Percentiles rank a stretch among this genome's conserved stretches.
phyloP scores from a whole-genome alignment of 2,888 invertebrate genomes.

The Cheilosia scutellata region DNA sequence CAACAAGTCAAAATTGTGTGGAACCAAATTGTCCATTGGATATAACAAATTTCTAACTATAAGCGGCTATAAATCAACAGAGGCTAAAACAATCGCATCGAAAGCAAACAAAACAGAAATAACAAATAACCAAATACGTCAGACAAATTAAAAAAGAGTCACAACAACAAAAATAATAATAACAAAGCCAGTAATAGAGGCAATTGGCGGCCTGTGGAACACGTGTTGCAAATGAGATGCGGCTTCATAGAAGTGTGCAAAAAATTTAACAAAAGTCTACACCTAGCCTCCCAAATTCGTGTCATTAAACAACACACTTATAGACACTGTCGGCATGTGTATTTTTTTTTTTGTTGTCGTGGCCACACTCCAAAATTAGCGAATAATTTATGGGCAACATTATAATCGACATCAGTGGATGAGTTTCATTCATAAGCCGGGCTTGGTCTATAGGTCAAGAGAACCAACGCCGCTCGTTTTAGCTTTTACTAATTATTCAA shows the following conservation, averaged over 20 bases:
- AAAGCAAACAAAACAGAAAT: background rate
- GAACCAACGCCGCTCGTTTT: constrained; percentile 1
- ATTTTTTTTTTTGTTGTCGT: background rate
- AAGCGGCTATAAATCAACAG: constrained; percentile 9
- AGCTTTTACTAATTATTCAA: background rate
- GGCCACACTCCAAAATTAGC: constrained; percentile 19
- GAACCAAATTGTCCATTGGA: background rate
- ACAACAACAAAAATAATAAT: constrained; percentile 3
- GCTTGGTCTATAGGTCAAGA: constrained; percentile 27
- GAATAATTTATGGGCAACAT: constrained; percentile 10
- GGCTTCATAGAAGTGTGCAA: constrained; percentile 7
- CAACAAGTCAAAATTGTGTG: too few species aligned
- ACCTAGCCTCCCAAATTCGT: background rate
- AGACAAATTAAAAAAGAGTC: background rate
- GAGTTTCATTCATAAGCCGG: constrained; percentile 39
- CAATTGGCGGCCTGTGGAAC: background rate
- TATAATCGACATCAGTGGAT: constrained; percentile 13
- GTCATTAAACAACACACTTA: background rate
- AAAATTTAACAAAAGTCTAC: constrained; percentile 4
- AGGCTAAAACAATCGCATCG: constrained; percentile 1
- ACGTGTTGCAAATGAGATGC: constrained; percentile 34
- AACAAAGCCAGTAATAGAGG: background rate
- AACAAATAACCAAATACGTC: constrained; percentile 1
- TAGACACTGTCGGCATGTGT: background rate
- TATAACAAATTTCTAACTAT: background rate